Percentiles rank a stretch among this genome's conserved stretches.
Evolutionary conservation across 2,888 invertebrate species (phyloP).

Genomic region (Steinernema scapterisci): DNA sequence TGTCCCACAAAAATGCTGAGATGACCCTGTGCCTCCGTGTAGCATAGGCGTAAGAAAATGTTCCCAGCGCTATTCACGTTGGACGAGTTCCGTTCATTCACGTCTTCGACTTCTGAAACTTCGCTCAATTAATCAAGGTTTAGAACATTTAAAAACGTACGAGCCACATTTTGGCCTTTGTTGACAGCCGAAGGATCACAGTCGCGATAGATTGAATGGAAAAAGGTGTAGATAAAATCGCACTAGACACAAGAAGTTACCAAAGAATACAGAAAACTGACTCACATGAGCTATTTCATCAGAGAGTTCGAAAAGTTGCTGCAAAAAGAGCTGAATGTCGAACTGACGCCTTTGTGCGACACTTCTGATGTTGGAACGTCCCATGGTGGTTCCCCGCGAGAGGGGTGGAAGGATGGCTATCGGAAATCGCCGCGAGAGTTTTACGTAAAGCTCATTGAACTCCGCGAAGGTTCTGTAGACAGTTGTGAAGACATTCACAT

Average conservation of each 20-base stretch:
- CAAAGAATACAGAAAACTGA: not conserved
- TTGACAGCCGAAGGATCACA: slow-evolving; percentile 42
- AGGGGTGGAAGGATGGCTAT: slow-evolving; percentile 37
- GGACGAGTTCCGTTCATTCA: not conserved
- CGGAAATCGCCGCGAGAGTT: slow-evolving; percentile 78
- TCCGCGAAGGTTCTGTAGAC: slow-evolving; percentile 93
- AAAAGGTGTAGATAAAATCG: slow-evolving; percentile 96
- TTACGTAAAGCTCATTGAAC: slow-evolving; percentile 93
- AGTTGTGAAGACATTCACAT: slow-evolving; percentile 73
- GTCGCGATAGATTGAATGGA: slow-evolving; percentile 91
- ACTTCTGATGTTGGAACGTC: slow-evolving; percentile 89
- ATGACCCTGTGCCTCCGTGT: not conserved
- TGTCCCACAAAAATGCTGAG: slow-evolving; percentile 54
- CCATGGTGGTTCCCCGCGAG: slow-evolving; percentile 68
- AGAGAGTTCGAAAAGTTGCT: slow-evolving; percentile 82
- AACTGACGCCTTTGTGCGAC: slow-evolving; percentile 89
- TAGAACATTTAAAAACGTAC: not conserved
- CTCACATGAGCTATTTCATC: slow-evolving; percentile 86
- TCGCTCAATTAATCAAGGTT: not conserved
- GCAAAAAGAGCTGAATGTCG: slow-evolving; percentile 86
- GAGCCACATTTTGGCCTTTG: not conserved
- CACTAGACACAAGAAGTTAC: slow-evolving; percentile 69
- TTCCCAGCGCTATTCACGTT: slow-evolving; percentile 9
- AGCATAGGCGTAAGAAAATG: not conserved
- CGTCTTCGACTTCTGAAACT: not conserved